These are phyloP conservation scores for Ranitomeya variabilis DNA, from an alignment of 2,113 vertebrate genomes.

Conservation along the genomic window DNA sequence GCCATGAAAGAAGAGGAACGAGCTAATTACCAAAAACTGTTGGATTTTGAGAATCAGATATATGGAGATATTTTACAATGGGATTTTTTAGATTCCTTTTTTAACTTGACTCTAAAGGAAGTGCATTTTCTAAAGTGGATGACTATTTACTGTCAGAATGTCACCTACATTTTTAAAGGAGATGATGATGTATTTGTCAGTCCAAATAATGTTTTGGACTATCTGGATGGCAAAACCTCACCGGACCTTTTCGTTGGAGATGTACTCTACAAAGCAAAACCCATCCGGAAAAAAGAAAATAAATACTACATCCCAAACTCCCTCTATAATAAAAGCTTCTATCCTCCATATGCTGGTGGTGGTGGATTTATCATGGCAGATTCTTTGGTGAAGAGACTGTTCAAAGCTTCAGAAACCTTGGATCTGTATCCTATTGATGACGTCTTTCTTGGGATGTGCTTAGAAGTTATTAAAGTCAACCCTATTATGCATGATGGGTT, in stretches of 20 bases:
- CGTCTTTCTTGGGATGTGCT: constrained; percentile 95
- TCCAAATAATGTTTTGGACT: constrained; percentile 89
- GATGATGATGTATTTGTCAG: constrained; percentile 92
- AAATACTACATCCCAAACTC: constrained; percentile 90
- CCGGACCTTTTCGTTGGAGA: constrained; percentile 87
- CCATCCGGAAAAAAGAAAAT: constrained; percentile 89
- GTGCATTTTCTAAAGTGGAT: constrained; percentile 97
- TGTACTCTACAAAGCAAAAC: constrained; percentile 83
- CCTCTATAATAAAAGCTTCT: constrained; percentile 83
- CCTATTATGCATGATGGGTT: constrained; percentile 87
- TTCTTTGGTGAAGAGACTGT: constrained; percentile 77
- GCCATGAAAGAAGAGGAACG: constrained; percentile 82
- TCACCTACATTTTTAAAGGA: constrained; percentile 89
- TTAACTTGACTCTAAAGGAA: constrained; percentile 97
- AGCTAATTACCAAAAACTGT: constrained; percentile 90
- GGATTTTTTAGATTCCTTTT: constrained; percentile 95
- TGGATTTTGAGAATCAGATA: constrained; percentile 90
- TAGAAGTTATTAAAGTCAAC: constrained; percentile 83
- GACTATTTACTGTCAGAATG: constrained; percentile 79
- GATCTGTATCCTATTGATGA: constrained; percentile 95
- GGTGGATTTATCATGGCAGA: constrained; percentile 93
- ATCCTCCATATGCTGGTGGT: constrained; percentile 92
- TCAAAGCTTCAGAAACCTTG: constrained; percentile 76
- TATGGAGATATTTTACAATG: constrained; percentile 93
- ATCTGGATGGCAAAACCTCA: constrained; percentile 71